Evolutionary conservation across 2,113 vertebrate species (phyloP).

Genomic region (Cyprinus carpio): DNA sequence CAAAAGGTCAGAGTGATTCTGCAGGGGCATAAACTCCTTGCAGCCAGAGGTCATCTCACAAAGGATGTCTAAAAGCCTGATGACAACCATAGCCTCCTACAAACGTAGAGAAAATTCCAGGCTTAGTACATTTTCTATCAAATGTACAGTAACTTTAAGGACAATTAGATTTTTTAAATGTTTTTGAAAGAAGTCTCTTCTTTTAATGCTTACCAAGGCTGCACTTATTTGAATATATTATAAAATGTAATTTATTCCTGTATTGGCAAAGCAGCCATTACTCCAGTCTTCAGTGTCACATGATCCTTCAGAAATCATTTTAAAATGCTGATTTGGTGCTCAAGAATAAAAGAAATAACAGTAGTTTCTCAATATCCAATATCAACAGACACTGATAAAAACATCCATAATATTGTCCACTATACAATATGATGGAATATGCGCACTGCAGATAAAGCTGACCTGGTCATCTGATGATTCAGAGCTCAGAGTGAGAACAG

Average conservation of each 20-base stretch:
- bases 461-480: slow-evolving; percentile 76
- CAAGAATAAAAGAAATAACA: not conserved
- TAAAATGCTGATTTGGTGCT: too few species aligned
- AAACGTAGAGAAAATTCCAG: slow-evolving; percentile 57
- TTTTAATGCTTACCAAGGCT: too few species aligned
- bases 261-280: not conserved
- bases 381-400: not conserved
- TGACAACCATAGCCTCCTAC: slow-evolving; percentile 83
- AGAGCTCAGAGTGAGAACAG: slow-evolving; percentile 79
- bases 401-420: not conserved
- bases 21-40: slow-evolving; percentile 79
- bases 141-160: not conserved
- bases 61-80: slow-evolving; percentile 86
- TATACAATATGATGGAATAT: not conserved
- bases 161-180: too few species aligned
- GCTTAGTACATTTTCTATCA: not conserved
- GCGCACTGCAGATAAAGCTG: not conserved
- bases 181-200: too few species aligned
- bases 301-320: too few species aligned
- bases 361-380: not conserved
- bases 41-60: slow-evolving; percentile 89
- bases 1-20: slow-evolving; percentile 82
- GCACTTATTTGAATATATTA: too few species aligned
- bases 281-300: too few species aligned
- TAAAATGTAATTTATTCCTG: too few species aligned